Evolutionary conservation across 2,113 vertebrate genomes (phyloP).

Genomic region (Muntiacus reevesi): DNA sequence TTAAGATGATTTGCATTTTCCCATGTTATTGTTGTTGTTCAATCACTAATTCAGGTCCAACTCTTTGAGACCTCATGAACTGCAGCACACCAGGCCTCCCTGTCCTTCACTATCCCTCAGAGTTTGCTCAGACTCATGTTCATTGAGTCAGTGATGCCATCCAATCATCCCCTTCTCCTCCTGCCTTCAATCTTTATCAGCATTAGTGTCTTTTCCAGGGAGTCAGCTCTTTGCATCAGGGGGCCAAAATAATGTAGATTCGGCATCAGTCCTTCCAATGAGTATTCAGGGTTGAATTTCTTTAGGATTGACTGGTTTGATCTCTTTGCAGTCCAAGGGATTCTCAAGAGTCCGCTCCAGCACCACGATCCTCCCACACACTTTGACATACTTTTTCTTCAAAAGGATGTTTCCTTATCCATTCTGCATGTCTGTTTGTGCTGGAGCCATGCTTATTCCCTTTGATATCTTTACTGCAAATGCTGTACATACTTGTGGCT

Average conservation of each 20-base stretch:
- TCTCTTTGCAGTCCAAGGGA: background rate
- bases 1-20: too few species aligned
- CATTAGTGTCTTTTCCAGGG: background rate
- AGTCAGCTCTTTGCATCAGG: background rate
- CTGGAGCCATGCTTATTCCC: background rate
- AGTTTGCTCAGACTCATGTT: background rate
- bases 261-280: background rate
- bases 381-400: background rate
- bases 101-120: background rate
- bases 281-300: background rate
- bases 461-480: constrained; percentile 64
- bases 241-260: background rate
- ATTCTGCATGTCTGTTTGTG: background rate
- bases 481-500: constrained; percentile 64
- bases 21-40: background rate
- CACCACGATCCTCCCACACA: background rate
- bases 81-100: background rate
- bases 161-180: background rate
- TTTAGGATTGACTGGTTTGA: background rate
- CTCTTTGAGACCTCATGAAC: background rate
- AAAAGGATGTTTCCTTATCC: background rate
- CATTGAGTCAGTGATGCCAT: background rate
- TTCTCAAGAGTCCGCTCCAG: background rate
- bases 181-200: background rate
- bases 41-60: background rate